Conservation (phyloP, 2,888 invertebrate genomes). For the Operophtera brumata region DNA sequence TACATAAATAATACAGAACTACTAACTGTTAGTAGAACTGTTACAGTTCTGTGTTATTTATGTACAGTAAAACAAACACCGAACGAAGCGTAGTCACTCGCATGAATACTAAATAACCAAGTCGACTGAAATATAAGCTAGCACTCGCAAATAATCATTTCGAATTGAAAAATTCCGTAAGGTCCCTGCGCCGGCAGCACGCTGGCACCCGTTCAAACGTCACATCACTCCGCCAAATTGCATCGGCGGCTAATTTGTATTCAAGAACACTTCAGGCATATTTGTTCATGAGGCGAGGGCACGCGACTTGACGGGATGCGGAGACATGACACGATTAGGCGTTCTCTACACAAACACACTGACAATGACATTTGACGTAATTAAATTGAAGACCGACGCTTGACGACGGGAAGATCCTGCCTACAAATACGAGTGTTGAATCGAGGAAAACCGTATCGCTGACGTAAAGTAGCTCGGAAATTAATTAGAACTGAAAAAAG, state of each 20-base stretch:
- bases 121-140: slow-evolving; percentile 39
- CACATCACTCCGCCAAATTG: slow-evolving; percentile 67
- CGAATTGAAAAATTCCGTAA: slow-evolving; percentile 65
- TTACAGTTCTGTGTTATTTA: too few species aligned
- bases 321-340: slow-evolving; percentile 20
- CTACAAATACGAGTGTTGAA: slow-evolving; percentile 17
- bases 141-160: slow-evolving; percentile 53
- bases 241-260: slow-evolving; percentile 67
- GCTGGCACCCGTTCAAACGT: slow-evolving; percentile 59
- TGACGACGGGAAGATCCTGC: slow-evolving; percentile 18
- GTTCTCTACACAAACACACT: slow-evolving; percentile 24
- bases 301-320: not conserved
- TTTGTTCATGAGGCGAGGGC: slow-evolving; percentile 54
- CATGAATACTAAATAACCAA: slow-evolving; percentile 40
- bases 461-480: not conserved
- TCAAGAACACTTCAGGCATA: slow-evolving; percentile 59
- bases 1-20: too few species aligned
- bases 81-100: slow-evolving; percentile 25
- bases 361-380: slow-evolving; percentile 24
- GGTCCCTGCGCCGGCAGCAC: slow-evolving; percentile 48
- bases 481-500: not conserved
- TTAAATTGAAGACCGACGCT: too few species aligned
- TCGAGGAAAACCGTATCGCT: slow-evolving; percentile 13
- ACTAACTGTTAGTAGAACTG: too few species aligned
- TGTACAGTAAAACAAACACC: slow-evolving; percentile 22